A percentile compares a stretch with the other conserved stretches of the same genome.
Conservation (phyloP, 2,113 vertebrate genomes). For the Mirounga angustirostris region DNA sequence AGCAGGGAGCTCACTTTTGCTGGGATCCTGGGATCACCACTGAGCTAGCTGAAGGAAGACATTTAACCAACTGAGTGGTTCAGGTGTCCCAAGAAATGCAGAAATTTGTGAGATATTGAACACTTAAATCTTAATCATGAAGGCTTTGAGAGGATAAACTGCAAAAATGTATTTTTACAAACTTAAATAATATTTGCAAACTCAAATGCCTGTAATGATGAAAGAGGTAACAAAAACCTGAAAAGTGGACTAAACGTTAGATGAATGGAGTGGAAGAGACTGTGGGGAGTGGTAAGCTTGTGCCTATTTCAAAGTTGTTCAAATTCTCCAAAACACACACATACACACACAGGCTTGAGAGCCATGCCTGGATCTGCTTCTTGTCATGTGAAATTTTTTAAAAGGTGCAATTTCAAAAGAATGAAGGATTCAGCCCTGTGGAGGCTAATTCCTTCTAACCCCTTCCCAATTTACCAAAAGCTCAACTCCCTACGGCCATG, state of each 20-base stretch:
- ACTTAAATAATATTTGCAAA: conserved; percentile 29
- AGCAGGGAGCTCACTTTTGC: background rate
- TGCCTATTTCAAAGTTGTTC: background rate
- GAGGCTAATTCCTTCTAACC: background rate
- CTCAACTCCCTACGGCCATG: background rate
- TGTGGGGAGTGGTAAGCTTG: background rate
- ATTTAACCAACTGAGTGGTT: background rate
- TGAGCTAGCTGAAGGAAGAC: background rate
- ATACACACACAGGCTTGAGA: background rate
- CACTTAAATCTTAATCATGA: background rate
- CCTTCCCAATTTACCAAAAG: background rate
- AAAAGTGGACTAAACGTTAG: background rate
- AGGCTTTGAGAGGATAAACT: background rate
- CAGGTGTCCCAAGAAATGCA: background rate
- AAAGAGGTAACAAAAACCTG: background rate
- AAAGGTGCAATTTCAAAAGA: conserved; percentile 48
- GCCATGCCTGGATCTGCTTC: background rate
- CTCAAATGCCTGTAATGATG: background rate
- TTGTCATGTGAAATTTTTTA: background rate
- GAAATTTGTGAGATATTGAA: background rate
- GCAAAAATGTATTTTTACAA: background rate
- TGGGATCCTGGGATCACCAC: background rate
- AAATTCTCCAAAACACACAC: background rate
- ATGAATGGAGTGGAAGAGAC: background rate
- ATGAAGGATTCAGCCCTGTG: background rate